These are phyloP conservation scores for Meteorus sp. DNA, from an alignment of 1,140 invertebrate species.

Conservation along the genomic window DNA sequence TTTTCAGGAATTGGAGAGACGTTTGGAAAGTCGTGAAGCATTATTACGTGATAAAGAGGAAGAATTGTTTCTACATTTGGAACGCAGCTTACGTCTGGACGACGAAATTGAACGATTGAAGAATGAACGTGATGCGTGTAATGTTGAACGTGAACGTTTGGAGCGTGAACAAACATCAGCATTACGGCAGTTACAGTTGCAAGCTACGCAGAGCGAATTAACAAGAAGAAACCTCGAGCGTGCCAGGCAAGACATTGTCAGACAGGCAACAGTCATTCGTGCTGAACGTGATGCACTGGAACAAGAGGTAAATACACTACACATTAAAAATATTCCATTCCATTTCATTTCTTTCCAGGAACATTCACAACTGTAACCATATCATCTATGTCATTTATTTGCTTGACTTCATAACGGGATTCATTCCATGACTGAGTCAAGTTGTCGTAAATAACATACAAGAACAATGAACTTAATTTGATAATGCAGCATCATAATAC, in stretches of 20 bases:
- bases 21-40: conserved; percentile 61
- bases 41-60: conserved; percentile 66
- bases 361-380: too few species aligned
- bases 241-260: conserved; percentile 63
- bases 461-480: too few species aligned
- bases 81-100: conserved; percentile 63
- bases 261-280: conserved; percentile 64
- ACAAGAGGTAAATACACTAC: conserved; percentile 56
- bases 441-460: too few species aligned
- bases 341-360: conserved; percentile 16
- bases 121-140: conserved; percentile 43
- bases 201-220: conserved; percentile 63
- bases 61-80: conserved; percentile 66
- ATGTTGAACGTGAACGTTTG: conserved; percentile 40
- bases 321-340: conserved; percentile 1
- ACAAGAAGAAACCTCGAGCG: conserved; percentile 62
- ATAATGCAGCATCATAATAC: too few species aligned
- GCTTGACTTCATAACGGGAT: too few species aligned
- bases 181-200: conserved; percentile 59
- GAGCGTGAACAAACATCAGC: conserved; percentile 42
- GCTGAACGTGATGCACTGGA: conserved; percentile 64
- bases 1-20: conserved; percentile 56
- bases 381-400: background rate
- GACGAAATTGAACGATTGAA: conserved; percentile 62
- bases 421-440: too few species aligned